Evolutionary conservation across 2,888 invertebrate genomes (phyloP).

Genomic region (Parelbella ahira): DNA sequence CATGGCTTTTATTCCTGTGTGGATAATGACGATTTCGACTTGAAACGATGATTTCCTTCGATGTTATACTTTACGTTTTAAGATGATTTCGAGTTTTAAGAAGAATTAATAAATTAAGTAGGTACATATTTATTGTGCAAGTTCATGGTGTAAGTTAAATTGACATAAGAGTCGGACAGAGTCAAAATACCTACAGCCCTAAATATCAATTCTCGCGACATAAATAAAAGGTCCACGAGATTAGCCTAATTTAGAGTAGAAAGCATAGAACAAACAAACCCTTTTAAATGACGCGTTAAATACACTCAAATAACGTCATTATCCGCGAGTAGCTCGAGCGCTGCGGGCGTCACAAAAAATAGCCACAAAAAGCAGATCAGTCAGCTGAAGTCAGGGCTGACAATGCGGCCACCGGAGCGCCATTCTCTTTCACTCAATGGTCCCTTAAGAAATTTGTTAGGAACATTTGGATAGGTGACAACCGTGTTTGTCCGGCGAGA

Average conservation of each 20-base stretch:
- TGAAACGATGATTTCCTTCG: too few species aligned
- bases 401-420: constrained; percentile 63
- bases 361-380: constrained; percentile 53
- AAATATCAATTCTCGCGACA: constrained; percentile 20
- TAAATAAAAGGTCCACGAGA: constrained; percentile 41
- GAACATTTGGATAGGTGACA: constrained; percentile 62
- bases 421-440: constrained; percentile 58
- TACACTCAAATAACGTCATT: constrained; percentile 66
- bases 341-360: constrained; percentile 49
- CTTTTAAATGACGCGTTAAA: constrained; percentile 70
- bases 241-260: constrained; percentile 62
- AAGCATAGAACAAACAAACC: constrained; percentile 63
- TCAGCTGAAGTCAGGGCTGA: constrained; percentile 51
- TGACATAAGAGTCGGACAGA: too few species aligned
- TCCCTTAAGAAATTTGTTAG: constrained; percentile 71
- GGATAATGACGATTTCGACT: too few species aligned
- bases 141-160: too few species aligned
- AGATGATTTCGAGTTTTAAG: too few species aligned
- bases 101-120: too few species aligned
- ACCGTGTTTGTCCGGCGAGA: constrained; percentile 33
- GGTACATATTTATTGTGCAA: too few species aligned
- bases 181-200: not conserved
- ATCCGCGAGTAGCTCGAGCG: constrained; percentile 53
- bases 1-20: too few species aligned
- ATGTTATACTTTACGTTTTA: too few species aligned